Percentiles rank a stretch among this genome's conserved stretches.
These are phyloP conservation scores for Octopus bimaculoides DNA, from an alignment of 1,140 invertebrate species.

Conservation along the genomic window DNA sequence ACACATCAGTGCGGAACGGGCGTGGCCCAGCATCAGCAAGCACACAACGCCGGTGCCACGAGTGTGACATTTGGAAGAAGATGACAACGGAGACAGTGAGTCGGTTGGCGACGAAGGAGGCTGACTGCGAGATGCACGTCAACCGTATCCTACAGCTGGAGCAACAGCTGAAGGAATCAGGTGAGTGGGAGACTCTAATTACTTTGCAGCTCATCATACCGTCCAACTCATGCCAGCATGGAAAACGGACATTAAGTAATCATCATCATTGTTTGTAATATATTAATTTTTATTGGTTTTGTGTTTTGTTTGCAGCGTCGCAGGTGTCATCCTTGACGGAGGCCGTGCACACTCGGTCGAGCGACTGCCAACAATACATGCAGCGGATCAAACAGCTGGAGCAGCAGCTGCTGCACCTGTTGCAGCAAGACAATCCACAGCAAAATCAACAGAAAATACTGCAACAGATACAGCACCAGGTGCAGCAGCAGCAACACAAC, in stretches of 20 bases:
- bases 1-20: too few relatives aligned
- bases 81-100: not conserved
- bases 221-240: too few relatives aligned
- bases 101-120: not conserved
- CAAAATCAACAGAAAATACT: not conserved
- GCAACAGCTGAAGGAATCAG: not conserved
- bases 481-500: not conserved
- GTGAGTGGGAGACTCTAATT: not conserved
- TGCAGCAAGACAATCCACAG: not conserved
- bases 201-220: too few relatives aligned
- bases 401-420: not conserved
- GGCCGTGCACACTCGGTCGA: not conserved
- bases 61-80: slow-evolving; percentile 5
- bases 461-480: not conserved
- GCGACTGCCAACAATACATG: not conserved
- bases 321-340: not conserved
- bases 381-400: slow-evolving; percentile 4
- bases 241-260: too few relatives aligned
- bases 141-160: not conserved
- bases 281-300: too few relatives aligned
- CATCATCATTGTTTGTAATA: too few relatives aligned
- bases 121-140: not conserved
- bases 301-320: not conserved
- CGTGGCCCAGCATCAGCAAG: too few relatives aligned
- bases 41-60: not conserved